Evolutionary conservation across 2,113 vertebrate species (phyloP).

Genomic region (Setophaga petechia): DNA sequence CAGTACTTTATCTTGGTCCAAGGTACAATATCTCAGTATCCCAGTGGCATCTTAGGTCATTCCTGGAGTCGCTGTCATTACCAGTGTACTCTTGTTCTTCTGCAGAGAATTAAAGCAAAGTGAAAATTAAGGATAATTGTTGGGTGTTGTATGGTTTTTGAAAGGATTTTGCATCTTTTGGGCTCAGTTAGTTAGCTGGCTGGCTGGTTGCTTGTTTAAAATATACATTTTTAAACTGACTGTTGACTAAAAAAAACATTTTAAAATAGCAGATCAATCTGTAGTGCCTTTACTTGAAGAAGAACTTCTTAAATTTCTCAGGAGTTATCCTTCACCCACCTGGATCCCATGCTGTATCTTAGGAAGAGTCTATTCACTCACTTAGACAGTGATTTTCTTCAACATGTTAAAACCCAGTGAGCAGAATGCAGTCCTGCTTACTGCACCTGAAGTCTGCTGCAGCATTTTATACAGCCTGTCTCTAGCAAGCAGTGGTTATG

Average conservation of each 20-base stretch:
- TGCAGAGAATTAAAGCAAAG: background rate
- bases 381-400: background rate
- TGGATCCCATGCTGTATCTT: background rate
- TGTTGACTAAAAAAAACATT: background rate
- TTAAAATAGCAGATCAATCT: background rate
- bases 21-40: background rate
- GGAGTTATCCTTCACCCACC: background rate
- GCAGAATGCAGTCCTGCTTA: background rate
- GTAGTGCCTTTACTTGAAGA: background rate
- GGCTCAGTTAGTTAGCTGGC: background rate
- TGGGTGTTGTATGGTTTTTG: background rate
- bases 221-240: background rate
- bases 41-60: background rate
- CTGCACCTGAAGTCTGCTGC: background rate
- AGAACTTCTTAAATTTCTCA: background rate
- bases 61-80: background rate
- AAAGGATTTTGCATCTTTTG: background rate
- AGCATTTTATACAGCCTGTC: background rate
- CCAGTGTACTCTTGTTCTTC: background rate
- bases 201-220: background rate
- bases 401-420: background rate
- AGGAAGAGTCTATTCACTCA: background rate
- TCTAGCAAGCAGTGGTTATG: background rate
- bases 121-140: background rate
- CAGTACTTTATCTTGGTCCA: background rate